These are phyloP conservation scores for Dione juno DNA, from an alignment of 2,888 invertebrate genomes.

Conservation along the genomic window DNA sequence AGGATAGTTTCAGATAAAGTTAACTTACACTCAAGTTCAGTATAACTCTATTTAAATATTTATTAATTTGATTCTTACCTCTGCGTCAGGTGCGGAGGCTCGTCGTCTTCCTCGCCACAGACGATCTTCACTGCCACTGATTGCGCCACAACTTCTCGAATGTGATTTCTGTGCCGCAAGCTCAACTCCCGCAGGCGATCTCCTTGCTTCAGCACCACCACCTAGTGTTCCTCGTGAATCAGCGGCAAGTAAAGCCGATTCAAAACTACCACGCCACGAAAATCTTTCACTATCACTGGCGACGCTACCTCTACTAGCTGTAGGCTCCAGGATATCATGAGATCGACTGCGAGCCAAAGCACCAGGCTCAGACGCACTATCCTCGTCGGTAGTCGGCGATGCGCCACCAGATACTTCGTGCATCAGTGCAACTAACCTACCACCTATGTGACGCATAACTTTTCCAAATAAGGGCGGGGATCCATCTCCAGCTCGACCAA, in stretches of 20 bases:
- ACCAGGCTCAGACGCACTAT: slow-evolving; percentile 87
- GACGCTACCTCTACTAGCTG: slow-evolving; percentile 85
- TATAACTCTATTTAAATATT: neutral
- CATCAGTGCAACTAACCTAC: slow-evolving; percentile 93
- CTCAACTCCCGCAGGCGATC: slow-evolving; percentile 92
- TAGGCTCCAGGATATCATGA: slow-evolving; percentile 89
- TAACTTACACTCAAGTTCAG: too few species aligned
- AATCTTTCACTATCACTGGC: slow-evolving; percentile 95
- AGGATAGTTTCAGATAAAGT: neutral
- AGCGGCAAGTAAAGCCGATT: slow-evolving; percentile 94
- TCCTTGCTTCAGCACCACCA: slow-evolving; percentile 89
- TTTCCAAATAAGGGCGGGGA: slow-evolving; percentile 94
- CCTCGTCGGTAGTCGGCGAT: slow-evolving; percentile 89
- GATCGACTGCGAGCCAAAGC: slow-evolving; percentile 91
- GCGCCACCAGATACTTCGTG: slow-evolving; percentile 93
- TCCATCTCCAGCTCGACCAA: slow-evolving; percentile 88
- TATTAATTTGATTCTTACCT: slow-evolving; percentile 60
- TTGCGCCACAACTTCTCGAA: slow-evolving; percentile 93
- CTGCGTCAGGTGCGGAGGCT: slow-evolving; percentile 78
- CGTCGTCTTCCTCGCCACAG: slow-evolving; percentile 76
- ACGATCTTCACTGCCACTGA: slow-evolving; percentile 87
- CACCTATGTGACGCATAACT: slow-evolving; percentile 96
- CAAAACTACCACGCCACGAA: slow-evolving; percentile 96
- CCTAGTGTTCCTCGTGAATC: slow-evolving; percentile 92
- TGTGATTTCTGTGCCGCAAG: slow-evolving; percentile 91